Percentiles rank a stretch among this genome's conserved stretches.
phyloP scores from a whole-genome alignment of 2,888 invertebrate species.

The Teleogryllus oceanicus region DNA sequence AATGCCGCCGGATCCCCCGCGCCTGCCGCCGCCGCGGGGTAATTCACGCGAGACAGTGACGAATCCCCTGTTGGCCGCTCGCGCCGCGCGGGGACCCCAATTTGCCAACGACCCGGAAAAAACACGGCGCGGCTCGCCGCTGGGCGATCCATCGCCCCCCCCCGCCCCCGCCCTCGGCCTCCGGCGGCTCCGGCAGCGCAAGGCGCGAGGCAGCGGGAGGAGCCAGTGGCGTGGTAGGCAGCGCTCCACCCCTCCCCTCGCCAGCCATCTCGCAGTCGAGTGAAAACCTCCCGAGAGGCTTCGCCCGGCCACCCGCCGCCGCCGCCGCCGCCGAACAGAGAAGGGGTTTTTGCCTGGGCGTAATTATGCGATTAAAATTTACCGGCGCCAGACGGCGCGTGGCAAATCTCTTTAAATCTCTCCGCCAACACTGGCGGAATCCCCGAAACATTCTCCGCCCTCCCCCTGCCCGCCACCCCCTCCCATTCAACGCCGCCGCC shows the following conservation, averaged over 20 bases:
- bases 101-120: conserved; percentile 18
- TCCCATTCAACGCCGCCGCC: too few species aligned
- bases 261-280: background rate
- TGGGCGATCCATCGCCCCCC: background rate
- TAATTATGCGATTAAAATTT: too few species aligned
- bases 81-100: conserved; percentile 4
- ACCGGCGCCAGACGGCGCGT: too few species aligned
- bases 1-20: background rate
- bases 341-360: too few species aligned
- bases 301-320: background rate
- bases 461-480: too few species aligned
- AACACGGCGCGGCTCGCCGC: background rate
- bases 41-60: conserved; percentile 18
- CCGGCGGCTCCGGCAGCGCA: too few species aligned
- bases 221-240: background rate
- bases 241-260: background rate
- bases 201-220: background rate
- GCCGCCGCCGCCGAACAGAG: background rate
- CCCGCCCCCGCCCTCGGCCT: too few species aligned
- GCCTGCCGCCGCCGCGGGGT: background rate
- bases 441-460: too few species aligned
- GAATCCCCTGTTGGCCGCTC: conserved; percentile 18
- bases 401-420: too few species aligned
- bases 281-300: background rate
- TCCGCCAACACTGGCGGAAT: too few species aligned